Percentiles rank a stretch among this genome's conserved stretches.
Conservation (phyloP, 1,140 invertebrate species). For the Drosophila gunungcola region DNA sequence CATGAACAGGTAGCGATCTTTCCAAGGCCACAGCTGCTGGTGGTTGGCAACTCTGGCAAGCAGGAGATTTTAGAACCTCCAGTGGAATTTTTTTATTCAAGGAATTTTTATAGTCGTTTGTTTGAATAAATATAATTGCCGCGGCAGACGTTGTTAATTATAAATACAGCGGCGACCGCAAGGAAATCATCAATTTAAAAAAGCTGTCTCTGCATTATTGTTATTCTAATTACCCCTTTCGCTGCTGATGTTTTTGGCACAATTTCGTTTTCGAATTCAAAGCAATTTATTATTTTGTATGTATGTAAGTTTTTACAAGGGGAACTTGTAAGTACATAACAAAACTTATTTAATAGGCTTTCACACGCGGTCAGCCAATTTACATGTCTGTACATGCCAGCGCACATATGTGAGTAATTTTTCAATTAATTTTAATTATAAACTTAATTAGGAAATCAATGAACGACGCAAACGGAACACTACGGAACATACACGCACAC, state of each 20-base stretch:
- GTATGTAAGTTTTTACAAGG: not conserved
- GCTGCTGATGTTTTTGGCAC: slow-evolving; percentile 60
- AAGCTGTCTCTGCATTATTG: slow-evolving; percentile 47
- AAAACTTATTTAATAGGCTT: slow-evolving; percentile 56
- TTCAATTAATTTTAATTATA: slow-evolving; percentile 85
- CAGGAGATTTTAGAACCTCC: slow-evolving; percentile 15
- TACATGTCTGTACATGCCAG: slow-evolving; percentile 47
- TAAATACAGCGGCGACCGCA: slow-evolving; percentile 58
- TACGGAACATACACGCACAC: slow-evolving; percentile 55
- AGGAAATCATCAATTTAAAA: slow-evolving; percentile 78
- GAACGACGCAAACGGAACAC: slow-evolving; percentile 68
- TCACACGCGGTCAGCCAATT: slow-evolving; percentile 55
- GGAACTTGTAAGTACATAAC: slow-evolving; percentile 35
- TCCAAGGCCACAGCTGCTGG: slow-evolving; percentile 49
- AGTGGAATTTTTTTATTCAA: slow-evolving; percentile 58
- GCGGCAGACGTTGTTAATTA: slow-evolving; percentile 69
- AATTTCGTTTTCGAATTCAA: slow-evolving; percentile 67
- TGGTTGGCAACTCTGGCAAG: slow-evolving; percentile 52
- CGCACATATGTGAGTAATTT: slow-evolving; percentile 75
- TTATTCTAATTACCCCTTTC: slow-evolving; percentile 66
- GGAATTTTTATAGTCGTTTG: slow-evolving; percentile 67
- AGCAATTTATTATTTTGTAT: slow-evolving; percentile 42
- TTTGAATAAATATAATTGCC: slow-evolving; percentile 71
- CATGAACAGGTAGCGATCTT: slow-evolving; percentile 50
- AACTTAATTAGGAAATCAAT: slow-evolving; percentile 85